phyloP scores from a whole-genome alignment of 2,797 vertebrate species.

The Coregonus ussuriensis region DNA sequence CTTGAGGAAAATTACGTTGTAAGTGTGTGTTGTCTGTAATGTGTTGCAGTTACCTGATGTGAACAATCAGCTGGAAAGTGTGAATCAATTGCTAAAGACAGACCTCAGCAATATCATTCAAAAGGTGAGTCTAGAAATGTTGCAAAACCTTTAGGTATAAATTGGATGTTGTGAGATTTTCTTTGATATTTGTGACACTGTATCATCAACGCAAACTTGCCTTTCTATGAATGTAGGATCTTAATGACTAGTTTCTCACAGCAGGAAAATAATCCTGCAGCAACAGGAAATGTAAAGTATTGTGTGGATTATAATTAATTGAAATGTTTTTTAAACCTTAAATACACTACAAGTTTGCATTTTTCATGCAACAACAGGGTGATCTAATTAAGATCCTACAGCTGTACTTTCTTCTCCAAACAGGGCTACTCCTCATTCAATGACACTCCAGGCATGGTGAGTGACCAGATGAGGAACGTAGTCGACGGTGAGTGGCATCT shows the following conservation, averaged over 20 bases:
- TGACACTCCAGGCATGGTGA: slow-evolving; percentile 75
- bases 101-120: slow-evolving; percentile 83
- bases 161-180: not conserved
- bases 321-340: no score
- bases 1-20: not conserved
- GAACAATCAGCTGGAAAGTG: slow-evolving; percentile 73
- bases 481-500: slow-evolving; percentile 71
- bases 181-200: no score
- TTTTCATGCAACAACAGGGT: no score
- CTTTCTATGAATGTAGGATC: not conserved
- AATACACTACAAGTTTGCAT: no score
- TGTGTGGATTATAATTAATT: no score
- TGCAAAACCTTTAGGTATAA: not conserved
- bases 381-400: no score
- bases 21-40: slow-evolving; percentile 8
- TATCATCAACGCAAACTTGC: not conserved
- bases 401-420: not conserved
- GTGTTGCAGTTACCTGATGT: slow-evolving; percentile 80
- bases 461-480: slow-evolving; percentile 71
- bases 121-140: slow-evolving; percentile 72
- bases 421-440: slow-evolving; percentile 80
- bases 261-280: no score
- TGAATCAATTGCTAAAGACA: slow-evolving; percentile 81
- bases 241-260: no score
- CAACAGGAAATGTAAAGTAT: no score